Evolutionary conservation across 2,113 vertebrate species (phyloP).

Genomic region (Percopsis transmontana): DNA sequence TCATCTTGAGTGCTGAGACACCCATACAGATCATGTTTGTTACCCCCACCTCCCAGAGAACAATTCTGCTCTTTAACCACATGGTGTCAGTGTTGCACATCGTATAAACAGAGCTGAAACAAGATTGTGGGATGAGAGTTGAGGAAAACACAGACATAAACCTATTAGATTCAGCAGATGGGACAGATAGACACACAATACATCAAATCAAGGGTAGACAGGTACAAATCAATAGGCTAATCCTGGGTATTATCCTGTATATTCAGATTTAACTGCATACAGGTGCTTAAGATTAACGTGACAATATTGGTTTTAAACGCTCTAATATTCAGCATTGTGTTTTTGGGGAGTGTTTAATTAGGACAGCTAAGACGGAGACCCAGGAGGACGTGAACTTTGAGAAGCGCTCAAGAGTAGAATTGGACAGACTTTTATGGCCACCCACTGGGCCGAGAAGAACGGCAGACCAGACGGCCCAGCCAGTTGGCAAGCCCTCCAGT

Average conservation of each 20-base stretch:
- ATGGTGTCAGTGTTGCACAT: slow-evolving; percentile 68
- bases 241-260: no score
- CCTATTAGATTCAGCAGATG: no score
- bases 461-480: slow-evolving; percentile 53
- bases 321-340: slow-evolving; percentile 24
- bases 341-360: slow-evolving; percentile 45
- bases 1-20: no score
- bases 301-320: no score
- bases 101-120: neutral
- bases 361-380: slow-evolving; percentile 23
- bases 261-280: no score
- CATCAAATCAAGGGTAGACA: no score
- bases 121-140: no score
- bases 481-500: slow-evolving; percentile 51
- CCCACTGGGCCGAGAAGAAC: slow-evolving; percentile 45
- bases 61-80: slow-evolving; percentile 50
- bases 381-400: slow-evolving; percentile 35
- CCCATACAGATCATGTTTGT: neutral
- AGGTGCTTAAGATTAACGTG: no score
- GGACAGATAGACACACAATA: no score
- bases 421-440: slow-evolving; percentile 30
- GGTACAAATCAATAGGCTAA: no score
- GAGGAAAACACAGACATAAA: neutral
- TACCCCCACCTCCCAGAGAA: neutral
- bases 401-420: slow-evolving; percentile 41